Conservation (phyloP, 2,888 invertebrate species). For the Leptothorax acervorum region DNA sequence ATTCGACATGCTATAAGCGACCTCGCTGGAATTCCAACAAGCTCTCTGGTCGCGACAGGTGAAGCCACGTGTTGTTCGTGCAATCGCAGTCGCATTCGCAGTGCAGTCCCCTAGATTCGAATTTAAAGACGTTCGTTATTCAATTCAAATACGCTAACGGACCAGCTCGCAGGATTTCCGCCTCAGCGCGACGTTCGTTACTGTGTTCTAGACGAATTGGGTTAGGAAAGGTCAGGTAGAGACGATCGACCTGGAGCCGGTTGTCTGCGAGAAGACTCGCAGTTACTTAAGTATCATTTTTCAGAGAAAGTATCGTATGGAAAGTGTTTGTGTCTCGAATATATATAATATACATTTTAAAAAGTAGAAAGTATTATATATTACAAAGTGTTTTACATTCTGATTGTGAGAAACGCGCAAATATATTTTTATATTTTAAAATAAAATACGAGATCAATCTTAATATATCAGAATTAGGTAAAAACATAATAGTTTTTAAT, state of each 20-base stretch:
- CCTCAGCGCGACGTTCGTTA: constrained; percentile 68
- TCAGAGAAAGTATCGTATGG: constrained; percentile 18
- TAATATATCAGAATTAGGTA: not conserved
- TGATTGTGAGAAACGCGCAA: not conserved
- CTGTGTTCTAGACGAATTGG: constrained; percentile 70
- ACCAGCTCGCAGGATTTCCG: constrained; percentile 73
- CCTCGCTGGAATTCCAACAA: constrained; percentile 69
- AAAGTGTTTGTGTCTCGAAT: not conserved
- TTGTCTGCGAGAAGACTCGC: constrained; percentile 61
- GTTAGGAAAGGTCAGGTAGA: constrained; percentile 74
- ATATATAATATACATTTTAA: not conserved
- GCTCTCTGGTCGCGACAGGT: constrained; percentile 69
- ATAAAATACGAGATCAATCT: not conserved
- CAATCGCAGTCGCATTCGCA: constrained; percentile 23
- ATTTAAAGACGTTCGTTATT: constrained; percentile 77
- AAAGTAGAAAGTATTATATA: not conserved
- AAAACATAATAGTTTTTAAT: not conserved
- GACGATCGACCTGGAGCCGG: constrained; percentile 60
- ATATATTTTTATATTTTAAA: not conserved
- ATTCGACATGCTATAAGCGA: constrained; percentile 59
- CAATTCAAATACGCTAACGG: constrained; percentile 75
- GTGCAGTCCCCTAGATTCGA: constrained; percentile 74
- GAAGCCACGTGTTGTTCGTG: constrained; percentile 55
- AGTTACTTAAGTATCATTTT: constrained; percentile 55
- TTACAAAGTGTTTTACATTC: not conserved